Conservation (phyloP, 2,113 vertebrate genomes). For the Takifugu flavidus region DNA sequence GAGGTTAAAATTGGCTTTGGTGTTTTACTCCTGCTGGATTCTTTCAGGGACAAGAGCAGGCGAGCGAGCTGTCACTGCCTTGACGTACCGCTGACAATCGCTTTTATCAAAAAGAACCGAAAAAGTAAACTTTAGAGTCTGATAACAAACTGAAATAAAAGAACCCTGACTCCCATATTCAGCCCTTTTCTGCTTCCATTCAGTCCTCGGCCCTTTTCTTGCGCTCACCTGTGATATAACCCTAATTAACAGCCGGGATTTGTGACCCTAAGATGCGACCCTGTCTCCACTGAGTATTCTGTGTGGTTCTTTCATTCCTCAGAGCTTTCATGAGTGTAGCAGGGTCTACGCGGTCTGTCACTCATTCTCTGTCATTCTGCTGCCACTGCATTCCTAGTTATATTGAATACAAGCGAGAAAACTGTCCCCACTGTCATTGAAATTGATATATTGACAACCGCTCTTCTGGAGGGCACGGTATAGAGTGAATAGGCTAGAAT, state of each 20-base stretch:
- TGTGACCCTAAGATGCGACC: conserved; percentile 52
- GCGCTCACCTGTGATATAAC: conserved; percentile 53
- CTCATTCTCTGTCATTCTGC: conserved; percentile 47
- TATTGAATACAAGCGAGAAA: conserved; percentile 34
- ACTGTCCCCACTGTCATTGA: conserved; percentile 42
- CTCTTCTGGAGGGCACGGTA: conserved; percentile 14
- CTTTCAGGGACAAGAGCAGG: conserved; percentile 11
- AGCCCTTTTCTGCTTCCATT: conserved; percentile 32
- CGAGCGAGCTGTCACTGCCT: conserved; percentile 18
- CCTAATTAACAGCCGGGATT: conserved; percentile 44
- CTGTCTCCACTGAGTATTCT: conserved; percentile 24
- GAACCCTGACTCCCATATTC: conserved; percentile 12
- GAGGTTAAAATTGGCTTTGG: not conserved
- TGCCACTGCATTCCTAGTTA: conserved; percentile 16
- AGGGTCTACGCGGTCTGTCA: conserved; percentile 43
- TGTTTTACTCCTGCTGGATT: conserved; percentile 8
- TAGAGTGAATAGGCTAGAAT: conserved; percentile 11
- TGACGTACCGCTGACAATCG: conserved; percentile 25
- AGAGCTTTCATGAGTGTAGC: conserved; percentile 42
- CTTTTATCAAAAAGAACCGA: conserved; percentile 38
- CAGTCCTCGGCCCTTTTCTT: conserved; percentile 19
- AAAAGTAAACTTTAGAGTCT: conserved; percentile 35
- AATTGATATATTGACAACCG: conserved; percentile 30
- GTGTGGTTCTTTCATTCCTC: conserved; percentile 45
- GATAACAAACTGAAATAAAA: conserved; percentile 43